Conservation (phyloP, 1,140 invertebrate genomes). For the Lethrus apterus region DNA sequence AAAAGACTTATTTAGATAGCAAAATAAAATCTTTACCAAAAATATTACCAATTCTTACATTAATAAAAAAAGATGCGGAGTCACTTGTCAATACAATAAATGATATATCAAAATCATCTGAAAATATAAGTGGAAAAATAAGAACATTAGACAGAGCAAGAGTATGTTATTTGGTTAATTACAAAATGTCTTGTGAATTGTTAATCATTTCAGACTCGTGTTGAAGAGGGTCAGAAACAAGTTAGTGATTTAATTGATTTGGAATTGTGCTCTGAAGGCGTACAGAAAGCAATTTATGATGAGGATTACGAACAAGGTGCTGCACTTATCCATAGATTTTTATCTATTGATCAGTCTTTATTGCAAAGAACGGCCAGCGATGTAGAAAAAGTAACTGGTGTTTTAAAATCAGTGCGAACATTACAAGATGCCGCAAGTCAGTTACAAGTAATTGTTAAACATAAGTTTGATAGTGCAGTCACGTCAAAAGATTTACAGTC, state of each 20-base stretch:
- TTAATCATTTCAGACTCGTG: constrained; percentile 61
- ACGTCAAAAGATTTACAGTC: constrained; percentile 81
- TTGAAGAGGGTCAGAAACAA: constrained; percentile 88
- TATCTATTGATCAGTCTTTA: constrained; percentile 89
- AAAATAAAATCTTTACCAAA: constrained; percentile 57
- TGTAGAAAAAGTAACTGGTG: constrained; percentile 44
- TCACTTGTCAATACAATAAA: constrained; percentile 75
- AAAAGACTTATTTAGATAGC: constrained; percentile 55
- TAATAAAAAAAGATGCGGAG: constrained; percentile 63
- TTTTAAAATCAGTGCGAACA: constrained; percentile 71
- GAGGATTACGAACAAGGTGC: constrained; percentile 93
- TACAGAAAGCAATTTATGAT: constrained; percentile 82
- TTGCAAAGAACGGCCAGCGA: constrained; percentile 49
- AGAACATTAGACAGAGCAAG: constrained; percentile 88
- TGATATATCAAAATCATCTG: constrained; percentile 82
- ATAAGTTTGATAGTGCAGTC: constrained; percentile 88
- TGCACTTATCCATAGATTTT: constrained; percentile 88
- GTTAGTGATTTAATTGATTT: constrained; percentile 96
- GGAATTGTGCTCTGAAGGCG: constrained; percentile 91
- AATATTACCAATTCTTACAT: constrained; percentile 59
- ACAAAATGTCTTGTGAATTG: neutral
- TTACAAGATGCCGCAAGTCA: constrained; percentile 75
- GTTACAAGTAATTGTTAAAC: constrained; percentile 60
- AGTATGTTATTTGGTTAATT: constrained; percentile 49
- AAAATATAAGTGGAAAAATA: constrained; percentile 95